Base-by-base conservation (phyloP, 2,888 invertebrate genomes). In the Idaea straminata region DNA sequence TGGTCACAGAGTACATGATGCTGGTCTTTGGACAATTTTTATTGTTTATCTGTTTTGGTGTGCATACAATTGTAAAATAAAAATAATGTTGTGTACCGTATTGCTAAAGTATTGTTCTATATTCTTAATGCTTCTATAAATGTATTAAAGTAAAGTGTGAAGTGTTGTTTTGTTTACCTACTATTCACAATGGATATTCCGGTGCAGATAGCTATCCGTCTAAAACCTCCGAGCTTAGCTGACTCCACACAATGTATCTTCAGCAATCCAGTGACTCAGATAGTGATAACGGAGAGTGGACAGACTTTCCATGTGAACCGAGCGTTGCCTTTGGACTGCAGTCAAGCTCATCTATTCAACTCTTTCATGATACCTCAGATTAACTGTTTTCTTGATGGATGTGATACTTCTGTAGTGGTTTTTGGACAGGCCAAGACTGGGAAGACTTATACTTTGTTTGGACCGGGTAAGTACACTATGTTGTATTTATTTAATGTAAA, bases 401-500 rank as follows among this genome's bases (percentile, higher is more conserved):
- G 95, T 80, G 96, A 96, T 87, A 95, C 96, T n/a, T 96, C 96
- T 1, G 94, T 96, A 59, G 95, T 96, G 10, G 94, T 95, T 35
- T 94, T 95, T 77, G 96, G 96, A 0, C 95, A 96, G 81, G 87
- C 89, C 10, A 93, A 91, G 57, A 94, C 95, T 63, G 96, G 96
- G 15, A 96, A 96, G 87, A 95, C 95, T 3, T 96, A 96, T 78
- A 95, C 96, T 0, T 85, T 96, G 47, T 94, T 95, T 86, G 96
- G 96, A 0, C 95, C 95, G 75, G 96, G 95, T 75, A 92, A 94
- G 62, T 62, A 58, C 10, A 4, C 10, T 13, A 6, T 25, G 16
- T 35, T 59, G 35, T 60, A 61, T n/a, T 15, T 61, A 25, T 59
- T 25, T 25, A 3, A 2, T 25, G 25, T 25, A 25, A 25, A 25